Conservation (phyloP, 1,140 invertebrate genomes). For the Oncopeltus fasciatus region DNA sequence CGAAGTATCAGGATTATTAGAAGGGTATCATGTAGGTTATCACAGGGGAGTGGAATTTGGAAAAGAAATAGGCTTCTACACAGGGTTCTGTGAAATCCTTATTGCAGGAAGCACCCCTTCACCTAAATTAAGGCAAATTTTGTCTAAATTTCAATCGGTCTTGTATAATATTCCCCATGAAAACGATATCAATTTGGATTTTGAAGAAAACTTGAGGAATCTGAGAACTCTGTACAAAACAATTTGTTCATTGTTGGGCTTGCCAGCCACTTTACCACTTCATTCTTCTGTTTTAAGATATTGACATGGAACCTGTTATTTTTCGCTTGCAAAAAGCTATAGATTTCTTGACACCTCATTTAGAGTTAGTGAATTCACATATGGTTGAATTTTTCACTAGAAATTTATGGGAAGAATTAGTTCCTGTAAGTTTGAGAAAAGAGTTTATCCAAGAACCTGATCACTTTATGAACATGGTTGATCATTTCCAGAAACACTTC, state of each 20-base stretch:
- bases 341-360: slow-evolving; percentile 39
- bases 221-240: slow-evolving; percentile 28
- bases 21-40: slow-evolving; percentile 29
- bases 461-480: not conserved
- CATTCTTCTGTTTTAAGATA: slow-evolving; percentile 4
- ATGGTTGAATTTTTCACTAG: slow-evolving; percentile 65
- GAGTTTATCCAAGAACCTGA: slow-evolving; percentile 33
- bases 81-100: slow-evolving; percentile 21
- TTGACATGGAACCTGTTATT: not conserved
- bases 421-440: slow-evolving; percentile 38
- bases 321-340: slow-evolving; percentile 37
- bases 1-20: slow-evolving; percentile 23
- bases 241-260: slow-evolving; percentile 27
- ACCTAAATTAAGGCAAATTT: not conserved
- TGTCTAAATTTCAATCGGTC: not conserved
- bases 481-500: not conserved
- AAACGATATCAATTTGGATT: slow-evolving; percentile 1
- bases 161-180: slow-evolving; percentile 7
- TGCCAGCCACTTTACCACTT: slow-evolving; percentile 21
- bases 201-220: slow-evolving; percentile 21
- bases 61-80: slow-evolving; percentile 28
- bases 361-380: slow-evolving; percentile 55
- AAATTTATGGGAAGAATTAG: slow-evolving; percentile 44
- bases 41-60: slow-evolving; percentile 29
- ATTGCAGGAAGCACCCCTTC: not conserved